Base-by-base conservation (phyloP, 2,888 invertebrate species). In the Noctua janthe region DNA sequence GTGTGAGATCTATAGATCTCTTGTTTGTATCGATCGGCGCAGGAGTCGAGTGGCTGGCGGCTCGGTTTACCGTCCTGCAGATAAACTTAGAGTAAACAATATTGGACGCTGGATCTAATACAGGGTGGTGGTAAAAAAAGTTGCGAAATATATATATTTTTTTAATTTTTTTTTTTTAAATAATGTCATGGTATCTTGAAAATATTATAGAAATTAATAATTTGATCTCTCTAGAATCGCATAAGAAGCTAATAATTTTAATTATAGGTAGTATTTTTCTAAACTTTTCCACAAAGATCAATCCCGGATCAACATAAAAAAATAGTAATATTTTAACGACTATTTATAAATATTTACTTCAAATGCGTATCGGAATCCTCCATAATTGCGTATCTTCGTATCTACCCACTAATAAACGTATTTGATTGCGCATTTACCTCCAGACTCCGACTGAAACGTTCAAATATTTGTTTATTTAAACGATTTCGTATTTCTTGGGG, bases 21-120 rank as follows among this genome's bases (percentile, higher is more conserved):
- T 85, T 82, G 72, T 90, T 87, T 89, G 90, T 88, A 92, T 92
- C 90, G 92, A 92, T 92, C 87, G 88, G 89, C 88, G 90, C 91
- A 87, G 56, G 87, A 87, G 89, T 92, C 87, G 81, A 56, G 84
- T 92, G 88, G 87, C 91, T 91, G 86, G 87, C 91, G 87, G 82
- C 87, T 91, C 90, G 81, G 83, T 88, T 91, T 87, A 90, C 90
- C 83, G 81, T 82, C 90, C 79, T 82, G 86, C 82, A 90, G 89
- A 91, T 89, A 90, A 83, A 85, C 81, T 78, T 88, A 86, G 83
- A 81, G 89, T 91, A 91, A 91, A 91, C 91, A 91, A 88, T 88
- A 90, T 91, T 72, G 88, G 81, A 85, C 78, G 78, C 59, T 82
- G 67, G 13, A 54, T 70, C 54, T 70, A 13, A 47, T 87, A 91